phyloP scores from a whole-genome alignment of 2,888 invertebrate genomes.

The Melieria picta region DNA sequence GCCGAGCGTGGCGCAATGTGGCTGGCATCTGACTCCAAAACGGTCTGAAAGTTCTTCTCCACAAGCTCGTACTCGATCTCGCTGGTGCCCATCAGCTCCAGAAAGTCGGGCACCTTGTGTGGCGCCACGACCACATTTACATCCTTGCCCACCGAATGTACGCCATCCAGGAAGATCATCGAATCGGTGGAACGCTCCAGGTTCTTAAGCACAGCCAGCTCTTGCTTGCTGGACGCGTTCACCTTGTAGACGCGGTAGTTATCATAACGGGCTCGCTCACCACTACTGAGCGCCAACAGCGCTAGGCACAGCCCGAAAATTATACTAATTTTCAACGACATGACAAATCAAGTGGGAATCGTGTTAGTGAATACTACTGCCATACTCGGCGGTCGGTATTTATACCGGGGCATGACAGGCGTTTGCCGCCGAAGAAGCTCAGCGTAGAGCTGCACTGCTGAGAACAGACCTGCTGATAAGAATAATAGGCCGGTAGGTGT shows the following conservation, averaged over 20 bases:
- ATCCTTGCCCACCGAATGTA: constrained; percentile 64
- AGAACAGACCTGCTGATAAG: too few species aligned
- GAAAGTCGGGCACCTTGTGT: constrained; percentile 56
- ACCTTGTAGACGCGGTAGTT: constrained; percentile 73
- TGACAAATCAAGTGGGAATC: constrained; percentile 4
- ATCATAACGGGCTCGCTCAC: constrained; percentile 65
- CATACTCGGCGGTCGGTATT: neutral
- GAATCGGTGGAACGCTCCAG: constrained; percentile 64
- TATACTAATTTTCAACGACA: constrained; percentile 41
- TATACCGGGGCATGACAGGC: constrained; percentile 67
- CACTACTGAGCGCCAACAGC: constrained; percentile 37
- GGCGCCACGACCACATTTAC: constrained; percentile 67
- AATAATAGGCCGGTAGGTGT: too few species aligned
- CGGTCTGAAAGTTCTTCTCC: constrained; percentile 64
- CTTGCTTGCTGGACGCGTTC: constrained; percentile 66
- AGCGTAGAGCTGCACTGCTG: too few species aligned
- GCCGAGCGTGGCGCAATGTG: constrained; percentile 40
- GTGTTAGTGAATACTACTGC: constrained; percentile 4
- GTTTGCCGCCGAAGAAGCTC: constrained; percentile 67
- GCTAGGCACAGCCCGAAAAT: constrained; percentile 47
- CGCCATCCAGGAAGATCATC: constrained; percentile 67
- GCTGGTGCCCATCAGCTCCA: constrained; percentile 46
- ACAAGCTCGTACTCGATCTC: constrained; percentile 67
- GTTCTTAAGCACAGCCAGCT: constrained; percentile 68
- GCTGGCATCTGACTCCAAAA: constrained; percentile 50